Percentiles rank a stretch among this genome's conserved stretches.
Evolutionary conservation across 1,140 invertebrate genomes (phyloP).

Genomic region (Saccostrea cuccullata): DNA sequence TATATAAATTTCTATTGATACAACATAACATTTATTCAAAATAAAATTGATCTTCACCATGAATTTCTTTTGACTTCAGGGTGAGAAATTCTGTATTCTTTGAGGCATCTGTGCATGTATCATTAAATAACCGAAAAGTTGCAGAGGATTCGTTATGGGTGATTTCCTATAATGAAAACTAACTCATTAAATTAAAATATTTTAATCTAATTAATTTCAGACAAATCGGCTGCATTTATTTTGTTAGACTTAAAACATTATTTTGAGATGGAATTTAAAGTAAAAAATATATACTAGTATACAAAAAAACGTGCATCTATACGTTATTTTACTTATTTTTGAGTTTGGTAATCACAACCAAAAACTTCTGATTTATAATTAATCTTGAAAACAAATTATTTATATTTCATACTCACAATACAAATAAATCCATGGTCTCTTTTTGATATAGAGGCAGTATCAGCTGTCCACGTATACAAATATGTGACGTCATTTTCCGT

Average conservation of each 20-base stretch:
- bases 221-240: too few species aligned
- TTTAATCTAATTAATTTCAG: too few species aligned
- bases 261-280: too few species aligned
- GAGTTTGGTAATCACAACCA: too few species aligned
- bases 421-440: slow-evolving; percentile 18
- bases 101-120: not conserved
- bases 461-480: slow-evolving; percentile 14
- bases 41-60: not conserved
- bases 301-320: too few species aligned
- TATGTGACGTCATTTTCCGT: slow-evolving; percentile 1
- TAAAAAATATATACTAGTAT: too few species aligned
- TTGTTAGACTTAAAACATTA: too few species aligned
- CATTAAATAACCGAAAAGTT: slow-evolving; percentile 8
- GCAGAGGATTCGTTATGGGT: not conserved
- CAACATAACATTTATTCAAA: too few species aligned
- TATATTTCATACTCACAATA: not conserved
- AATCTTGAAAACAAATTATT: too few species aligned
- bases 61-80: not conserved
- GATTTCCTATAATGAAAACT: not conserved
- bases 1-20: not conserved
- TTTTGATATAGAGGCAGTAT: not conserved
- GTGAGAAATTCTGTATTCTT: not conserved
- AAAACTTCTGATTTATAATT: too few species aligned
- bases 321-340: too few species aligned
- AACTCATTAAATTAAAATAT: too few species aligned